phyloP scores from a whole-genome alignment of 2,888 invertebrate species.

The Trilocha varians region DNA sequence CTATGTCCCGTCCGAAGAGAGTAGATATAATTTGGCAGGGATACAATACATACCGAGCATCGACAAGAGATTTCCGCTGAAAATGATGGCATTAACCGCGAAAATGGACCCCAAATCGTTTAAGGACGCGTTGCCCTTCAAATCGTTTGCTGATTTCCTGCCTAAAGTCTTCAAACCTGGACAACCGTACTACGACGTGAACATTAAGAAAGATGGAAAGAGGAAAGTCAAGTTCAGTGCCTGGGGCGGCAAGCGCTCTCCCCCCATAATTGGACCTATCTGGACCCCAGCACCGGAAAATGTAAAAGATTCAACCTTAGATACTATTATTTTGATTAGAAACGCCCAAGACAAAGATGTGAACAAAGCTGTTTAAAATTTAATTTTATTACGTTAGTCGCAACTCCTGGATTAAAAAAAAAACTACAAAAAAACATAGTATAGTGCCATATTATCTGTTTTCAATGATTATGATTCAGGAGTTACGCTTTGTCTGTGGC shows the following conservation, averaged over 20 bases:
- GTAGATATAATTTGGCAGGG: constrained; percentile 37
- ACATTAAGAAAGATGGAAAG: constrained; percentile 59
- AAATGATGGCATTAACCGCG: constrained; percentile 42
- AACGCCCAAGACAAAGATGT: constrained; percentile 27
- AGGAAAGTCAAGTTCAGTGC: constrained; percentile 64
- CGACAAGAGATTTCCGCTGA: constrained; percentile 50
- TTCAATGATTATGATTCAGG: constrained; percentile 7
- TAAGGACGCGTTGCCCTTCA: constrained; percentile 49
- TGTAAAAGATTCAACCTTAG: constrained; percentile 40
- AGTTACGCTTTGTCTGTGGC: constrained; percentile 20
- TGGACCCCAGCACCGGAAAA: constrained; percentile 50
- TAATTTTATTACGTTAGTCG: constrained; percentile 20
- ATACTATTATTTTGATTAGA: constrained; percentile 46
- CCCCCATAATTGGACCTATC: constrained; percentile 63
- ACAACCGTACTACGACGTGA: constrained; percentile 51
- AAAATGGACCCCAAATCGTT: constrained; percentile 32
- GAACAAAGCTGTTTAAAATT: constrained; percentile 28
- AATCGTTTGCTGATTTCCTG: constrained; percentile 37
- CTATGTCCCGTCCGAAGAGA: constrained; percentile 33
- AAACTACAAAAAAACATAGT: constrained; percentile 8
- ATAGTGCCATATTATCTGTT: constrained; percentile 15
- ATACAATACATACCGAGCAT: constrained; percentile 41
- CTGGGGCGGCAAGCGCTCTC: constrained; percentile 63
- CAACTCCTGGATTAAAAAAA: constrained; percentile 14
- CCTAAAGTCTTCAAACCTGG: constrained; percentile 51